Evolutionary conservation across 2,888 invertebrate genomes (phyloP), one percentile per base, ranked within the genome.

Genomic region (Carabus problematicus): DNA sequence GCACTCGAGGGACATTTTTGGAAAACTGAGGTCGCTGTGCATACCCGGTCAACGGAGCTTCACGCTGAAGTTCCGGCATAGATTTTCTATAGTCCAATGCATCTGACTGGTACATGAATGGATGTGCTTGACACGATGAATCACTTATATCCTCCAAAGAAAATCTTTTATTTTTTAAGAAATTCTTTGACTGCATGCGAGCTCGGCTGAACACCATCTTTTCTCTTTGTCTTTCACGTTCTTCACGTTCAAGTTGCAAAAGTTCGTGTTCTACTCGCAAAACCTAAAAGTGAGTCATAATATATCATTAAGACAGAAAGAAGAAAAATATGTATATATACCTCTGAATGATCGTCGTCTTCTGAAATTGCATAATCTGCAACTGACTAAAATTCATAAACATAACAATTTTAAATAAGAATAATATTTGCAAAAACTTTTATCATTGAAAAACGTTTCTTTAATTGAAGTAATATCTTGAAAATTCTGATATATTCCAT

Each of bases 261-360:
- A 93, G 83, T 80, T 93, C 92, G 54, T 91, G 86, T 82, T 93
- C 92, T 72, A 92, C 91, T 73, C 91, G 89, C 41, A 92, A 84
- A 18, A 92, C 90, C 80, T 91, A 42, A 11, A 64, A 67, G 6
- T 29, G 29, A 29, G 29, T 6, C 29, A 29, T 29, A 29, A 29
- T 29, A 29, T 29, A 29, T 6, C 6, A 29, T 29, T 3, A 2
- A 29, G 29, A 29, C 29, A 29, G 3, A 29, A 29, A 29, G 2
- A 29, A 29, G 6, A 3, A 29, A 29, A 29, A 29, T 29, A 29
- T 29, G 29, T 29, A 29, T n/a, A 54, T 60, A 70, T 71, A 75
- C 81, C 76, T 81, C 81, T 12, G 81, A 81, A 73, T 82, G 80
- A 73, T 80, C 78, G 64, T 78, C 79, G 71, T 78, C 78, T 69